These are phyloP conservation scores for Microctonus hyperodae DNA, from an alignment of 2,888 invertebrate genomes.

Conservation along the genomic window DNA sequence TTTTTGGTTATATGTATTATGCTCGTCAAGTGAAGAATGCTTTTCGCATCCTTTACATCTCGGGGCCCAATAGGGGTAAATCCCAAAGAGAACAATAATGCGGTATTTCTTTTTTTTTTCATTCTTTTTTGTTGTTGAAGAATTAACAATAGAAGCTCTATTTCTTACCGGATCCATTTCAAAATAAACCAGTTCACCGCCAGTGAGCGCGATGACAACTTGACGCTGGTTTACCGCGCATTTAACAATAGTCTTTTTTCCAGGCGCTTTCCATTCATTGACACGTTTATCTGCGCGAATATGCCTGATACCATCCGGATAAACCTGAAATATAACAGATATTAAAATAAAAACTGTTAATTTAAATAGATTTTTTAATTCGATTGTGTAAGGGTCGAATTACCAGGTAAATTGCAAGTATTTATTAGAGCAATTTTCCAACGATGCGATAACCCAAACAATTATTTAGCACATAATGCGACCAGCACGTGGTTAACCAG, in stretches of 20 bases:
- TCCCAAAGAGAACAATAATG: constrained; percentile 58
- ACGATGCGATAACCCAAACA: constrained; percentile 56
- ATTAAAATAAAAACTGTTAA: constrained; percentile 3
- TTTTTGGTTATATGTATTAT: constrained; percentile 34
- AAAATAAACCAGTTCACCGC: constrained; percentile 98
- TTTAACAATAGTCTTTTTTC: constrained; percentile 95
- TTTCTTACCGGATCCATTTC: constrained; percentile 96
- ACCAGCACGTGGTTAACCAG: constrained; percentile 58
- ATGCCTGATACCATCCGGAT: constrained; percentile 98
- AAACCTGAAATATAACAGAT: constrained; percentile 69
- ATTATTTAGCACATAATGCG: constrained; percentile 58
- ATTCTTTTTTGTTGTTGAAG: constrained; percentile 23
- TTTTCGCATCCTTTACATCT: constrained; percentile 58
- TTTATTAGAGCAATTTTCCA: constrained; percentile 49
- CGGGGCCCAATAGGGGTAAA: constrained; percentile 40
- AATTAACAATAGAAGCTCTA: constrained; percentile 21
- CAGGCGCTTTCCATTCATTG: constrained; percentile 99
- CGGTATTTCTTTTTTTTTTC: constrained; percentile 36
- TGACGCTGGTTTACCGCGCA: constrained; percentile 99
- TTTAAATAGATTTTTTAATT: not conserved
- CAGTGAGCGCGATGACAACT: constrained; percentile 96
- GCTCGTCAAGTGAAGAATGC: constrained; percentile 35
- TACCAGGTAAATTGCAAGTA: constrained; percentile 54
- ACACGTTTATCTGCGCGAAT: constrained; percentile 98
- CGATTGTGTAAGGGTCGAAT: constrained; percentile 49